Evolutionary conservation across 1,140 invertebrate genomes (phyloP), one percentile per base, ranked within the genome.

Genomic region (Zaprionus camerounensis): DNA sequence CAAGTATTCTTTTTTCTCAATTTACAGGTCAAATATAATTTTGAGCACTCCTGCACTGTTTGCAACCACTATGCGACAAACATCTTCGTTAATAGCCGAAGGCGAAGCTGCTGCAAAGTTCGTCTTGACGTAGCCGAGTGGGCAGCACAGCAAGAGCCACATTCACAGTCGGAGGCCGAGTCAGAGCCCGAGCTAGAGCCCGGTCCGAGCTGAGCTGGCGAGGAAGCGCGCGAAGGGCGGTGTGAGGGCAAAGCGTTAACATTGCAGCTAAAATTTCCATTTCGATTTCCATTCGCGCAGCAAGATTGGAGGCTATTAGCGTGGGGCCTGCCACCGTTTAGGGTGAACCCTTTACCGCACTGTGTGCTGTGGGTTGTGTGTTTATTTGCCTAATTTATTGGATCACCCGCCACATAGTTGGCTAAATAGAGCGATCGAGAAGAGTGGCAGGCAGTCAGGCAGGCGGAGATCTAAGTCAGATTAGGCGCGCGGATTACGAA

Each of bases 371-470:
- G 26, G 20, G 24, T 31, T 11, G 20, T 67, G 82, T 86, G 84
- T 87, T 90, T 87, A 90, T 87, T 87, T 87, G 84, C 75, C 81
- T 84, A 87, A 90, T 90, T 90, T 90, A 87, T 90, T 84, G 78
- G 78, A 80, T 75, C 77, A 61, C 26, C 66, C 77, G 67, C 26
- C 66, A 77, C 67, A 78, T 59, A 64, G 71, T 76, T 73, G 78
- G 81, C 81, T 84, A 87, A 87, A 90, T 90, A 87, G 84, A 87
- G 84, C 84, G 65, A 84, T 87, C 71, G 85, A 88, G 67, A 28
- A 36, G 58, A 70, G 72, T 28, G 68, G 34, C 71, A 68, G 53
- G 46, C 28, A 31, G 44, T 31, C 15, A 34, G 57, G 13, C 58
- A 28, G 49, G 20, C 17, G 46, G 46, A 51, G 46, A 51, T 51